Conservation (phyloP, 2,888 invertebrate species). For the Fissipunctia ypsillon region DNA sequence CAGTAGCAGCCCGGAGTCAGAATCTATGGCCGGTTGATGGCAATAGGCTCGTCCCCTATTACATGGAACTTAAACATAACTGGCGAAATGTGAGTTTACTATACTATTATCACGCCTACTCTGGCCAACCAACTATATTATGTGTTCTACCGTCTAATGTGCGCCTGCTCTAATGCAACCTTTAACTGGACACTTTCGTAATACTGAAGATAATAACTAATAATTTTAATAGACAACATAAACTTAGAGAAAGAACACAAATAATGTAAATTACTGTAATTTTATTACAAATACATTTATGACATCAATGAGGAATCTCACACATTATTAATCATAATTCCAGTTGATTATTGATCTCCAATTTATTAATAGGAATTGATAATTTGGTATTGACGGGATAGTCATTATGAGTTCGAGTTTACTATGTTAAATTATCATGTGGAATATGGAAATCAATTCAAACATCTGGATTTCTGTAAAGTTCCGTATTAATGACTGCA, state of each 20-base stretch:
- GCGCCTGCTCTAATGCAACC: background rate
- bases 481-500: conserved; percentile 50
- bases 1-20: too few species aligned
- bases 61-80: too few species aligned
- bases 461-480: conserved; percentile 32
- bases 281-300: conserved; percentile 45
- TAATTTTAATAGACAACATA: conserved; percentile 37
- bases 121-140: too few species aligned
- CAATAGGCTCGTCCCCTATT: too few species aligned
- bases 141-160: conserved; percentile 18
- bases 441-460: conserved; percentile 48
- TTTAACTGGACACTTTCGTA: conserved; percentile 27
- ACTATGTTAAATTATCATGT: conserved; percentile 35
- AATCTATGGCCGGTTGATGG: too few species aligned
- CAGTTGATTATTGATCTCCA: conserved; percentile 28
- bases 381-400: conserved; percentile 37
- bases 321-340: conserved; percentile 36
- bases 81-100: too few species aligned
- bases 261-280: conserved; percentile 45
- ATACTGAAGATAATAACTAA: conserved; percentile 31
- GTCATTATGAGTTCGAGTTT: conserved; percentile 37
- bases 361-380: conserved; percentile 40
- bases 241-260: conserved; percentile 30
- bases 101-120: too few species aligned
- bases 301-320: conserved; percentile 19